Conservation (phyloP, 2,888 invertebrate genomes). For the Caenorhabditis imperialis region DNA sequence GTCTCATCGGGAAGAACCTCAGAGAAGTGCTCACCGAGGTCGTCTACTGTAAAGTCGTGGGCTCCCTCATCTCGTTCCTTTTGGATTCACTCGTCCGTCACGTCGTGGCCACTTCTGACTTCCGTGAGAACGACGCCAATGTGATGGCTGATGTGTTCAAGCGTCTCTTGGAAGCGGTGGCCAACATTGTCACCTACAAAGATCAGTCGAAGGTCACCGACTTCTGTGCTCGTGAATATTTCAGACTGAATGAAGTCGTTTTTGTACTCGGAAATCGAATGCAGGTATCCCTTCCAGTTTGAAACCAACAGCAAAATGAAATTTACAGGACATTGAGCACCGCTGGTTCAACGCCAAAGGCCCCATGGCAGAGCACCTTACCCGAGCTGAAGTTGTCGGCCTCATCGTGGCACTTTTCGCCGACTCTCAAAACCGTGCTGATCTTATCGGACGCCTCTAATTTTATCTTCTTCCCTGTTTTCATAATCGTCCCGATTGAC, state of each 20-base stretch:
- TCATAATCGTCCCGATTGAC: not conserved
- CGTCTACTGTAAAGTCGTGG: conserved; percentile 70
- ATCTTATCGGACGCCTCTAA: conserved; percentile 39
- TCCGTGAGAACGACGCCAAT: conserved; percentile 59
- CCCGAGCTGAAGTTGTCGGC: conserved; percentile 63
- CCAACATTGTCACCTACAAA: conserved; percentile 44
- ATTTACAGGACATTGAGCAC: conserved; percentile 71
- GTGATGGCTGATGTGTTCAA: conserved; percentile 54
- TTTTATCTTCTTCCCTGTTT: no score
- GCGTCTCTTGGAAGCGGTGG: conserved; percentile 55
- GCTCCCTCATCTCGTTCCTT: conserved; percentile 68
- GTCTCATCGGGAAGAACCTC: conserved; percentile 68
- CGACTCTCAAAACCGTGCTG: conserved; percentile 60
- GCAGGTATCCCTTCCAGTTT: conserved; percentile 62
- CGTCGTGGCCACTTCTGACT: conserved; percentile 50
- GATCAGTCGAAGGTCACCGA: conserved; percentile 60
- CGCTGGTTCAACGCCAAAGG: conserved; percentile 76
- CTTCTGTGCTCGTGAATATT: conserved; percentile 70
- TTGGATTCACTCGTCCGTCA: conserved; percentile 59
- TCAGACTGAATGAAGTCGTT: conserved; percentile 71
- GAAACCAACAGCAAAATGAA: no score
- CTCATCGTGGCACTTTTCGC: conserved; percentile 66
- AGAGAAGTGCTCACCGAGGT: conserved; percentile 67
- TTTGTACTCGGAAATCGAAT: conserved; percentile 71
- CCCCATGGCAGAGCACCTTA: conserved; percentile 72